These are phyloP conservation scores for Cariama cristata DNA, from an alignment of 2,113 vertebrate species.

Conservation along the genomic window DNA sequence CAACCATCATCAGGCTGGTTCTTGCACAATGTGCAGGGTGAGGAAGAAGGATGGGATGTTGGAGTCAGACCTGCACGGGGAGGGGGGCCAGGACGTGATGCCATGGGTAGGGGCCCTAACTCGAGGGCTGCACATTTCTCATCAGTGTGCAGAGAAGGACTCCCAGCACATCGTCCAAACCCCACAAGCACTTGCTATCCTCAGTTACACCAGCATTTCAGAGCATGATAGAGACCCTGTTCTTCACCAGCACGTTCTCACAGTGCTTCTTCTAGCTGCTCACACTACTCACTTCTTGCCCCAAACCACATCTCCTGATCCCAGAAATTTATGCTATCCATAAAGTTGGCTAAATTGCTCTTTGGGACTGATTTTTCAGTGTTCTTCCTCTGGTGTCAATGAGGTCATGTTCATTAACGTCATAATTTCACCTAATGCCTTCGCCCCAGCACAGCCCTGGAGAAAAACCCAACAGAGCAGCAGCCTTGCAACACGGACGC, in stretches of 20 bases:
- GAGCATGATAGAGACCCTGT: neutral
- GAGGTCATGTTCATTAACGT: neutral
- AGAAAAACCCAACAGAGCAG: neutral
- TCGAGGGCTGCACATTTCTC: neutral
- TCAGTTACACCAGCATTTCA: neutral
- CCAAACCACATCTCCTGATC: neutral
- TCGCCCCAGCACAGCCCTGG: neutral
- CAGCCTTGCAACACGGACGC: neutral
- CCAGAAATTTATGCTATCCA: neutral
- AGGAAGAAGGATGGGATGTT: neutral
- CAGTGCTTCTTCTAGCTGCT: neutral
- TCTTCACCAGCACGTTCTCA: neutral
- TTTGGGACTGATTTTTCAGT: neutral
- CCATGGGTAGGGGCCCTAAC: neutral
- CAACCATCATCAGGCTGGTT: neutral
- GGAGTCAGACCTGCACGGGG: rapidly evolving
- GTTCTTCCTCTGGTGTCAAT: neutral
- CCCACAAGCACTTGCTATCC: neutral
- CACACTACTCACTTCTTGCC: neutral
- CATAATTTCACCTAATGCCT: rapidly evolving
- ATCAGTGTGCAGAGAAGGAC: neutral
- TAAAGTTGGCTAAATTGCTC: neutral
- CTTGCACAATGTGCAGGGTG: neutral
- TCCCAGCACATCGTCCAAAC: neutral
- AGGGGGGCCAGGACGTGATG: neutral